Conservation (phyloP, 2,797 vertebrate species). For the Peromyscus melanophrys region DNA sequence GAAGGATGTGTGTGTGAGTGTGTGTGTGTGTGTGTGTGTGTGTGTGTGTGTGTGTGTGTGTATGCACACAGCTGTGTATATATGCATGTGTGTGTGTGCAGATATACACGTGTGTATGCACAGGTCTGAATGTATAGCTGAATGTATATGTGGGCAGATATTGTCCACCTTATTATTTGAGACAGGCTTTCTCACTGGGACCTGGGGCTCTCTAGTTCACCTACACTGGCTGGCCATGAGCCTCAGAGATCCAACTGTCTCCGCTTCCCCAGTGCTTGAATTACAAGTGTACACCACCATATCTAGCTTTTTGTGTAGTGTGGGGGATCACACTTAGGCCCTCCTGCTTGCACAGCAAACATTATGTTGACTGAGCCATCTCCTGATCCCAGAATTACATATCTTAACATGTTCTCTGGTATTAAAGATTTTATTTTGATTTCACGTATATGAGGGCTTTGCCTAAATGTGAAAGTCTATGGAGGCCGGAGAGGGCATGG, state of each 20-base stretch:
- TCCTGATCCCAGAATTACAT: not conserved
- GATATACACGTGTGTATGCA: not conserved
- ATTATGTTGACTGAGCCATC: not conserved
- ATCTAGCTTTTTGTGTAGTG: not conserved
- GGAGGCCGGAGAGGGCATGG: not conserved
- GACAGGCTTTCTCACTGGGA: not conserved
- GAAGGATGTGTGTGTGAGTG: not conserved
- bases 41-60: not conserved
- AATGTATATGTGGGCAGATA: not conserved
- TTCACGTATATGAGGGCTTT: not conserved
- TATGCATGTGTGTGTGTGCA: not conserved
- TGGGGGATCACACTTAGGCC: not conserved
- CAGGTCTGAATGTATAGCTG: not conserved
- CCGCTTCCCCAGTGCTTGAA: not conserved
- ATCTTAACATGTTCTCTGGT: not conserved
- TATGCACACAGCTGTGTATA: too few relatives aligned
- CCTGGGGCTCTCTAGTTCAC: not conserved
- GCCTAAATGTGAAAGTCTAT: not conserved
- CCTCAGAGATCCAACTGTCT: not conserved
- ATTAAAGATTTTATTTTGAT: not conserved
- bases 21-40: too few relatives aligned
- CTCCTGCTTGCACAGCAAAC: not conserved
- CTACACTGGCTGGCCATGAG: not conserved
- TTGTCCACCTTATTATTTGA: not conserved
- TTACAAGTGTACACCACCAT: not conserved